Percentiles rank a stretch among this genome's conserved stretches.
Conservation (phyloP, 2,797 vertebrate genomes). For the Rhabdophis nuchalis region DNA sequence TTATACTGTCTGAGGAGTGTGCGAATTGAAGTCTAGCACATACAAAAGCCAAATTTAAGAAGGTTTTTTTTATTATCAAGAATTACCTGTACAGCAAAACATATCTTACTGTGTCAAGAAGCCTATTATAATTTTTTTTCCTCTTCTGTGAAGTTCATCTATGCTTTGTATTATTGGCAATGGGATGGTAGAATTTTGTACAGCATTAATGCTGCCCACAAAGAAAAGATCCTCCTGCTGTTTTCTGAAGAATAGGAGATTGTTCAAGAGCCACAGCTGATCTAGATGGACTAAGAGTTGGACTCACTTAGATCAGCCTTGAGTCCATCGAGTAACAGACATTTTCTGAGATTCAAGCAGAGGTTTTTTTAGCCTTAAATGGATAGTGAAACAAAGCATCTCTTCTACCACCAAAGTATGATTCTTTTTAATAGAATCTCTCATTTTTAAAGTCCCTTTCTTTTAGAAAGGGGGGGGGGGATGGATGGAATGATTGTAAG, state of each 20-base stretch:
- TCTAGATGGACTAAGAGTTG: not conserved
- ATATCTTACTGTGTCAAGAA: not conserved
- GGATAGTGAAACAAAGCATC: not conserved
- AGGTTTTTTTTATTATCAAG: not conserved
- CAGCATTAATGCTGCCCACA: not conserved
- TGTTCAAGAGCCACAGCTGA: not conserved
- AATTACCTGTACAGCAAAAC: not conserved
- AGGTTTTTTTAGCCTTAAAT: not conserved
- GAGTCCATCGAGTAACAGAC: not conserved
- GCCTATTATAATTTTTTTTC: not conserved
- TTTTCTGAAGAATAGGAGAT: not conserved
- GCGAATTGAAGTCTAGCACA: not conserved
- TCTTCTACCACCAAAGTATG: not conserved
- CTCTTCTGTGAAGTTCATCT: not conserved
- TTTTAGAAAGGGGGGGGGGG: not conserved
- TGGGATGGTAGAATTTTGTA: not conserved
- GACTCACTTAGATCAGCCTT: not conserved
- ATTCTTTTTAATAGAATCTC: not conserved
- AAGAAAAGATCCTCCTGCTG: not conserved
- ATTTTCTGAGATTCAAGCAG: not conserved
- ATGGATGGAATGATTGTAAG: not conserved
- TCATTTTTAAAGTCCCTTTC: not conserved
- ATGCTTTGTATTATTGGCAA: not conserved
- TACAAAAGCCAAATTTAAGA: not conserved
- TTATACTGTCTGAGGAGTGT: not conserved